Base-by-base conservation (phyloP, 2,113 vertebrate species). In the Oreotrochilus melanogaster region DNA sequence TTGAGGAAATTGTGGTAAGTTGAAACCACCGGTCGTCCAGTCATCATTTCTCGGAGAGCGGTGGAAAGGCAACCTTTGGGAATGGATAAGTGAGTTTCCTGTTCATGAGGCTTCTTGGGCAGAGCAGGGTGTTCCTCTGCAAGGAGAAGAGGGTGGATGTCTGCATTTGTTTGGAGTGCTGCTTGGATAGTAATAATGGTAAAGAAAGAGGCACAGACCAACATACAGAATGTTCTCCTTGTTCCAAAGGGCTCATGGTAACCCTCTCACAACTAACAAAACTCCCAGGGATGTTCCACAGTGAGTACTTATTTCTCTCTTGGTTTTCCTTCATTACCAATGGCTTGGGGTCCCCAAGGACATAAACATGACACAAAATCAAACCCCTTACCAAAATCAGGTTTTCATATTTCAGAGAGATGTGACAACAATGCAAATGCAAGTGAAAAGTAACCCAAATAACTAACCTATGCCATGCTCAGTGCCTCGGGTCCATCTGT, bases 1-100 rank as follows among this genome's bases (percentile, higher is more conserved):
- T 93, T 97, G 69, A 96, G 92, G 61, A 97, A 97, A 80, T 97
- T 96, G 33, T 58, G 67, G 45, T 91, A 97, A 30, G 91, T 91
- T 35, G 96, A 92, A 89, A 97, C 86, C 27, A 93, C 94, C 15
- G 97, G 97, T 10, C 96, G 79, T 28, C 43, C 25, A 0, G 96
- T 97, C 93, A 97, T n/a, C 71, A 96, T 89, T 35, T 95, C 79
- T 88, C 73, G 88, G 75, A 97, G 95, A 21, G 56, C 48, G n/a
- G 51, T 66, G 18, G 94, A 92, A 66, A 96, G 91, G 42, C 7
- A 69, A 2, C 96, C 56, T 43, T 87, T 76, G 18, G 97, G 97
- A 51, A 96, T 28, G 33, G 96, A 96, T 39, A 97, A 89, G n/a
- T 3, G 33, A 37, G 97, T 96, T 78, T 81, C 3, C 27, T 93